Base-by-base conservation (phyloP, 2,888 invertebrate genomes). In the Athripsodes cinereus region DNA sequence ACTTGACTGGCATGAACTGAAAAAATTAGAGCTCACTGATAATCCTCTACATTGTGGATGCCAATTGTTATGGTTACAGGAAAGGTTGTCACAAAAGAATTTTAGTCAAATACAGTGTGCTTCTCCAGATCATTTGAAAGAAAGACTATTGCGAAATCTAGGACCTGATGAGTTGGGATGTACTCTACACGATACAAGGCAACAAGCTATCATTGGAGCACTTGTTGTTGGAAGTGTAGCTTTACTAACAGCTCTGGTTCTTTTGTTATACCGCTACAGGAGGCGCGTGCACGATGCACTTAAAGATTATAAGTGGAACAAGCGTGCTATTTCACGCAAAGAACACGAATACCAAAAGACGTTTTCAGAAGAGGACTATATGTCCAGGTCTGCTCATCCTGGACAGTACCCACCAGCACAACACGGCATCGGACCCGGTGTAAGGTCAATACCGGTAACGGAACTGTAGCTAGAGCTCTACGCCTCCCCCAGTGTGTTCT, bases 401-500 rank as follows among this genome's bases (percentile, higher is more conserved):
- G 74, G 76, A 64, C 78, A 76, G 70, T 79, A 76, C 73, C 76
- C 76, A 60, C 72, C 70, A 81, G 71, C 81, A 35, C 75, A 76
- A 57, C 78, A 78, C 44, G 71, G 75, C 68, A 74, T 74, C 75
- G 68, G 74, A 65, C 74, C 70, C 76, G 79, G 72, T 79, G 77
- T 71, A 69, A 72, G 74, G 66, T 88, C 90, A 19, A 88, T 92
- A 69, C 92, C 92, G 66, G 91, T 92, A 69, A 92, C 92, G 81
- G 92, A 92, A 74, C 91, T 92, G 89, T 92, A 92, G 91, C 92
- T 92, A 91, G 91, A 92, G 83, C 88, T 90, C 79, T 90, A 90
- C 89, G 90, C 91, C 85, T 90, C 90, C 80, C 87, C 83, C 80
- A 86, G 81, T 85, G 87, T 82, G 76, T 88, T 80, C 81, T 88